phyloP scores from a whole-genome alignment of 2,888 invertebrate genomes.

The Trimorus sp. region DNA sequence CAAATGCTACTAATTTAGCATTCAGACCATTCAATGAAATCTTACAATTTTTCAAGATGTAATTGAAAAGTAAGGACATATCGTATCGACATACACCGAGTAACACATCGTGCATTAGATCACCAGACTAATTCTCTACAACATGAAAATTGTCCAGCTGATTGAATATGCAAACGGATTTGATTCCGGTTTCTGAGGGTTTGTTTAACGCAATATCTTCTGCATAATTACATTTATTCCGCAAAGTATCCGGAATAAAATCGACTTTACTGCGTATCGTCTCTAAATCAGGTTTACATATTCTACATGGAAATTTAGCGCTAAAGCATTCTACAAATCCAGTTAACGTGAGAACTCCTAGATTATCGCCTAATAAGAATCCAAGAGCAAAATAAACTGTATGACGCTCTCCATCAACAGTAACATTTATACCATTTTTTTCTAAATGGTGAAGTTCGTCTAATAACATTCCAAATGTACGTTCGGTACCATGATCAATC shows the following conservation, averaged over 20 bases:
- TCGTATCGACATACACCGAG: constrained; percentile 60
- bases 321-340: constrained; percentile 60
- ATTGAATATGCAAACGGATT: constrained; percentile 56
- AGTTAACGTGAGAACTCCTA: constrained; percentile 47
- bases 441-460: neutral
- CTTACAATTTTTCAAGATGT: constrained; percentile 27
- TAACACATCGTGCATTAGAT: constrained; percentile 64
- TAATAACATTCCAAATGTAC: constrained; percentile 36
- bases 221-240: neutral
- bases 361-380: constrained; percentile 28
- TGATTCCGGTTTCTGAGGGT: constrained; percentile 40
- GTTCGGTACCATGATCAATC: constrained; percentile 13
- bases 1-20: constrained; percentile 44
- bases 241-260: neutral
- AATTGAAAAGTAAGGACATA: constrained; percentile 47
- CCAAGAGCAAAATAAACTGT: constrained; percentile 27
- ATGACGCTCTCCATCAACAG: neutral
- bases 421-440: too few relatives aligned
- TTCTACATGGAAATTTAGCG: constrained; percentile 57
- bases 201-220: neutral
- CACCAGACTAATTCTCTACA: constrained; percentile 47
- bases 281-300: constrained; percentile 3
- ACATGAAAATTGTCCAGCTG: constrained; percentile 56
- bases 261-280: neutral
- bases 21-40: constrained; percentile 51